Evolutionary conservation across 1,140 invertebrate genomes (phyloP).

Genomic region (Euura saliciscinereae): DNA sequence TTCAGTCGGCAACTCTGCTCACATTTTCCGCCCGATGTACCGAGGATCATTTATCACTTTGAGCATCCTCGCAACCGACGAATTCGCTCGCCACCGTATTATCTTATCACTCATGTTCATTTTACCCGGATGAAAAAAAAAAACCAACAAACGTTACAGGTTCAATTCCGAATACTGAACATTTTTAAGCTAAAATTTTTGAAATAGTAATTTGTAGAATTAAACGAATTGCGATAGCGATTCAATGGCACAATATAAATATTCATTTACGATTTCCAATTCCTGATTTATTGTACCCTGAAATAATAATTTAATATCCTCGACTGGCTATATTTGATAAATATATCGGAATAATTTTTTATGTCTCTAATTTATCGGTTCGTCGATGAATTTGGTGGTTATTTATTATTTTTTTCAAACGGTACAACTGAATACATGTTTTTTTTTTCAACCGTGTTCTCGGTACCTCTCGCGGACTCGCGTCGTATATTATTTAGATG

Average conservation of each 20-base stretch:
- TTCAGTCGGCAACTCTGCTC: slow-evolving; percentile 39
- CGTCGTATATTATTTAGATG: slow-evolving; percentile 6
- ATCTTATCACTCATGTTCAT: slow-evolving; percentile 28
- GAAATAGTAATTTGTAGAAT: too few species aligned
- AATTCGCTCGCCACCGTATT: slow-evolving; percentile 29
- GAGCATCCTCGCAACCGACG: slow-evolving; percentile 18
- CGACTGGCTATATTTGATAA: slow-evolving; percentile 14
- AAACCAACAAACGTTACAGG: too few species aligned
- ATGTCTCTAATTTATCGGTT: too few species aligned
- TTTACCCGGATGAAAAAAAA: not conserved
- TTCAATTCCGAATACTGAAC: too few species aligned
- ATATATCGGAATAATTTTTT: too few species aligned
- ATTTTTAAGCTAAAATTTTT: too few species aligned
- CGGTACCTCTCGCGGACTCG: not conserved
- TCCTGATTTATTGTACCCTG: slow-evolving; percentile 51
- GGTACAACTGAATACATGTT: not conserved
- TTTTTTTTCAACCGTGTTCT: too few species aligned
- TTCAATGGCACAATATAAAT: slow-evolving; percentile 62
- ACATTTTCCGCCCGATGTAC: slow-evolving; percentile 43
- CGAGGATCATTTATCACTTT: slow-evolving; percentile 42
- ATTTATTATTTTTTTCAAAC: not conserved
- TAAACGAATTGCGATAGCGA: slow-evolving; percentile 42
- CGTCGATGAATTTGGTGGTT: too few species aligned
- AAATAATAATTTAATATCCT: slow-evolving; percentile 63
- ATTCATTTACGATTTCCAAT: slow-evolving; percentile 53